These are phyloP conservation scores for Etia nguti DNA, from an alignment of 2,113 vertebrate genomes.

Conservation along the genomic window DNA sequence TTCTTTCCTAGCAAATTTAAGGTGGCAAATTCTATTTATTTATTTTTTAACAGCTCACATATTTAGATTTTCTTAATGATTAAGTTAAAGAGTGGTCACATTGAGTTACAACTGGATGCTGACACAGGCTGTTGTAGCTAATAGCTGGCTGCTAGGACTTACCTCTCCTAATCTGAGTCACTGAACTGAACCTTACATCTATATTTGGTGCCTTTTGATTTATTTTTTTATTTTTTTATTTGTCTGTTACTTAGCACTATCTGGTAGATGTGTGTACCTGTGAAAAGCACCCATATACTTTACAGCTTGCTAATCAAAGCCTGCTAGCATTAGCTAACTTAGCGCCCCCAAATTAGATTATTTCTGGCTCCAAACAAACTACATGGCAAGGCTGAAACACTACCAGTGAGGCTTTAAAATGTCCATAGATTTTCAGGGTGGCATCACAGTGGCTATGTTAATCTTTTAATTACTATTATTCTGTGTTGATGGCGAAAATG, in stretches of 20 bases:
- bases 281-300: neutral
- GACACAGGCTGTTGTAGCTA: neutral
- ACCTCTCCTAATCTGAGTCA: neutral
- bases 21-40: neutral
- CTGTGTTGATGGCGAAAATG: too few relatives aligned
- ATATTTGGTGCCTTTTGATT: neutral
- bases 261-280: neutral
- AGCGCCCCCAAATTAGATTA: neutral
- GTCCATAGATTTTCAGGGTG: neutral
- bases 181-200: neutral
- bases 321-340: neutral
- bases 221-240: accelerated
- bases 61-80: neutral
- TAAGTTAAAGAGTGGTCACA: neutral
- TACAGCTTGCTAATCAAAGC: neutral
- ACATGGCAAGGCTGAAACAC: neutral
- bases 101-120: neutral
- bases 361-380: neutral
- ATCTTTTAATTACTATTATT: neutral
- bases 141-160: neutral
- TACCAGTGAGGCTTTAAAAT: neutral
- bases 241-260: neutral
- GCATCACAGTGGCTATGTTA: neutral
- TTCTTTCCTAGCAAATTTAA: neutral
- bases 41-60: neutral